These are phyloP conservation scores for Sprattus sprattus DNA, from an alignment of 2,113 vertebrate species.

Conservation along the genomic window DNA sequence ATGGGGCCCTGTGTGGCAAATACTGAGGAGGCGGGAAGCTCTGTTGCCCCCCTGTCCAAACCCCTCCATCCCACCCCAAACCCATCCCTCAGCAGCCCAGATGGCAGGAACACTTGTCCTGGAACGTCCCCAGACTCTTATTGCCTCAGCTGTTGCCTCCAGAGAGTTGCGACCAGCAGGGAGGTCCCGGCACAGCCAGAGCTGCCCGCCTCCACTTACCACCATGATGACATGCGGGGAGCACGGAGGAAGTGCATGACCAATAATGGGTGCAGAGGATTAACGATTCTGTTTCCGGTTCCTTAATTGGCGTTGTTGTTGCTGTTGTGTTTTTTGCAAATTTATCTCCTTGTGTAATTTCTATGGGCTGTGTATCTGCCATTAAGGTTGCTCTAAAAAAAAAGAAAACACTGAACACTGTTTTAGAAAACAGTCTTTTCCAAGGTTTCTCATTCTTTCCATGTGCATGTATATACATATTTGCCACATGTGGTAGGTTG, in stretches of 20 bases:
- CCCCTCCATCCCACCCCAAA: not conserved
- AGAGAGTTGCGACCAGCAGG: constrained; percentile 31
- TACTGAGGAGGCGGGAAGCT: constrained; percentile 37
- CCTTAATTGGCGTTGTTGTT: not conserved
- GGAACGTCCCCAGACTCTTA: not conserved
- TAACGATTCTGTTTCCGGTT: not conserved
- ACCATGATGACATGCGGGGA: not conserved
- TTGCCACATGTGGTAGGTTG: too few species aligned
- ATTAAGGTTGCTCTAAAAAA: not conserved
- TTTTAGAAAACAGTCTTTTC: not conserved
- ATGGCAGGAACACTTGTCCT: constrained; percentile 47
- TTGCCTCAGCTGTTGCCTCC: constrained; percentile 42
- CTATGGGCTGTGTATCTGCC: not conserved
- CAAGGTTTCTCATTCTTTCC: too few species aligned
- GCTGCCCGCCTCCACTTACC: constrained; percentile 5
- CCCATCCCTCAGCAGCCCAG: constrained; percentile 44
- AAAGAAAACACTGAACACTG: not conserved
- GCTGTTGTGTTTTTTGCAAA: not conserved
- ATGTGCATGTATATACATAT: too few species aligned
- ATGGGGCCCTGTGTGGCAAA: constrained; percentile 23
- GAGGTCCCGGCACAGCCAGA: constrained; percentile 23
- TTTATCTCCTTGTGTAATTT: not conserved
- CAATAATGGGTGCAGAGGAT: not conserved
- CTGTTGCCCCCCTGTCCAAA: not conserved
- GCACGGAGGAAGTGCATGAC: not conserved